Percentiles rank a stretch among this genome's conserved stretches.
Evolutionary conservation across 23 tunicate genomes (phyloP).

Genomic region (Ciona savignyi): DNA sequence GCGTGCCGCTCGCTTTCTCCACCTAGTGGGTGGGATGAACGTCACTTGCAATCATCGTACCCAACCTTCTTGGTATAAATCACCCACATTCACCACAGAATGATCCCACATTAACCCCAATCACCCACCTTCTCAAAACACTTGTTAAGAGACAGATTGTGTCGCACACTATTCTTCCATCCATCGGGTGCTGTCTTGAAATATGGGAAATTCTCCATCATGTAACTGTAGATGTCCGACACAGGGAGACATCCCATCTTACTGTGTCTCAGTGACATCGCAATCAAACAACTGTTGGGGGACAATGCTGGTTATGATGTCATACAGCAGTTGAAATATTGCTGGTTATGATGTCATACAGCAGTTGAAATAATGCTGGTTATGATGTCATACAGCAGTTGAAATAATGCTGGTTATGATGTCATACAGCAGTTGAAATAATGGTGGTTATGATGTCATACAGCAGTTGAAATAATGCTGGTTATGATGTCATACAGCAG

Average conservation of each 20-base stretch:
- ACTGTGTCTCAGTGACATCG: conserved; percentile 85
- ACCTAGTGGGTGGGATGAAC: conserved; percentile 29
- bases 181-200: conserved; percentile 98
- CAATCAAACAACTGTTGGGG: conserved; percentile 77
- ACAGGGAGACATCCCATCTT: conserved; percentile 90
- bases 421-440: no score
- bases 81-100: neutral
- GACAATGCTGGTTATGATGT: no score
- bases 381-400: no score
- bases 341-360: no score
- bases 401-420: no score
- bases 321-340: no score
- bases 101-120: neutral
- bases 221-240: conserved; percentile 87
- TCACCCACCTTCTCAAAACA: conserved; percentile 89
- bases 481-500: no score
- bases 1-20: conserved; percentile 93
- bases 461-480: no score
- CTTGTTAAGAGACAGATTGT: conserved; percentile 87
- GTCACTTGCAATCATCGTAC: neutral
- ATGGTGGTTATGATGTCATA: no score
- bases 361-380: no score
- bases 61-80: no score
- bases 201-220: conserved; percentile 98
- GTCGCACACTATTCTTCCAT: conserved; percentile 93